phyloP scores from a whole-genome alignment of 2,113 vertebrate species.

The Hemichromis elongatus region DNA sequence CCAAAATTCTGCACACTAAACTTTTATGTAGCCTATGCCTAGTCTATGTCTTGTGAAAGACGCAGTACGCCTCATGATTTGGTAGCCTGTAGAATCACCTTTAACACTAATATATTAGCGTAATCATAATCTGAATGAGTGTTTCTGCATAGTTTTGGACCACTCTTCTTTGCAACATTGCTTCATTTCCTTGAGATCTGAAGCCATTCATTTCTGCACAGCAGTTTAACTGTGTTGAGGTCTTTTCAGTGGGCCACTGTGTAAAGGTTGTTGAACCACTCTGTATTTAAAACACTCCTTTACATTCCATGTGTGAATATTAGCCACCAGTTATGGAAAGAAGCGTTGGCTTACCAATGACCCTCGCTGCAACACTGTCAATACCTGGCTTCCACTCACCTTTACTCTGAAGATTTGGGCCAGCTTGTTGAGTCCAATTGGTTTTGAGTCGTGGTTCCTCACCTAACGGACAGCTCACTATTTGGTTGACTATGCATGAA shows the following conservation, averaged over 20 bases:
- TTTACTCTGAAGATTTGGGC: background rate
- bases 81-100: background rate
- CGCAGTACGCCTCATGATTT: background rate
- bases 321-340: background rate
- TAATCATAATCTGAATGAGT: background rate
- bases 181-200: background rate
- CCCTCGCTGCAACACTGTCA: background rate
- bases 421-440: background rate
- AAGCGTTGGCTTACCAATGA: background rate
- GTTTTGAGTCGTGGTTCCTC: background rate
- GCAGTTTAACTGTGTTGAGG: background rate
- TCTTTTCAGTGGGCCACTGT: background rate
- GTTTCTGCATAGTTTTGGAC: background rate
- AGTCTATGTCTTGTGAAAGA: background rate
- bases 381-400: background rate
- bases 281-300: background rate
- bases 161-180: background rate
- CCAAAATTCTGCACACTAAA: background rate
- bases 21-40: background rate
- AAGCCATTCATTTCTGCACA: background rate
- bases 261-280: too few species aligned
- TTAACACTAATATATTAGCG: background rate
- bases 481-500: background rate
- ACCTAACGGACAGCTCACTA: background rate
- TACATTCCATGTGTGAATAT: background rate